Base-by-base conservation (phyloP, 2,888 invertebrate species). In the Rhagonycha fulva region DNA sequence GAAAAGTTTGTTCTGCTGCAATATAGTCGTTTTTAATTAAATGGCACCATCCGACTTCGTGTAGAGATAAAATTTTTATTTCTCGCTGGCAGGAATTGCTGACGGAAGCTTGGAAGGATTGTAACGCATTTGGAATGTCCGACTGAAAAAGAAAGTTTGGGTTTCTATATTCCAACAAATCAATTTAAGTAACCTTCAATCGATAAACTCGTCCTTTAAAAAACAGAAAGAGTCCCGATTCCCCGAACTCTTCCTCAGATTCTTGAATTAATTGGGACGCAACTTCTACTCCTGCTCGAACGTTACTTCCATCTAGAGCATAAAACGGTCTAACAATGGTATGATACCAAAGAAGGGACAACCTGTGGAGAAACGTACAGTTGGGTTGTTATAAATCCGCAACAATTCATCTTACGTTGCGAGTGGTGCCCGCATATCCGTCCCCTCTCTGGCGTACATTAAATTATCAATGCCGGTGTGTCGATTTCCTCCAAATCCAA, bases 301-400 rank as follows among this genome's bases (percentile, higher is more conserved):
- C 89, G 82, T 91, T 91, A 26, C 88, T 88, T 4, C 92, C 92
- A 83, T 93, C 92, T 11, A 92, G 87, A 2, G 91, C 91, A 84
- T 92, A 93, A 84, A 93, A 92, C 60, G 93, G 93, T 72, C 92
- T 88, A 4, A 93, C 91, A 62, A 93, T 91, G 14, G 93, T 93
- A 82, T 93, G 92, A 83, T 93, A 94, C 92, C 93, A 93, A 67
- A 93, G 84, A 67, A 92, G 84, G 1, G 90, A 89, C 79, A 92
- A 87, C 19, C 91, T 91, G 80, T 32, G 85, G 84, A 74, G 4
- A 78, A 76, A 71, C 19, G 62, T 24, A 66, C 28, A 47, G 14
- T 61, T 47, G 47, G n/a, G n/a, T 30, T 71, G n/a, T 30, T 71
- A 61, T 80, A 47, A 47, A n/a, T 72, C 26, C 11, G 28, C n/a